Evolutionary conservation across 1,140 invertebrate genomes (phyloP), one percentile per base, ranked within the genome.

Genomic region (Ditylenchus dipsaci): DNA sequence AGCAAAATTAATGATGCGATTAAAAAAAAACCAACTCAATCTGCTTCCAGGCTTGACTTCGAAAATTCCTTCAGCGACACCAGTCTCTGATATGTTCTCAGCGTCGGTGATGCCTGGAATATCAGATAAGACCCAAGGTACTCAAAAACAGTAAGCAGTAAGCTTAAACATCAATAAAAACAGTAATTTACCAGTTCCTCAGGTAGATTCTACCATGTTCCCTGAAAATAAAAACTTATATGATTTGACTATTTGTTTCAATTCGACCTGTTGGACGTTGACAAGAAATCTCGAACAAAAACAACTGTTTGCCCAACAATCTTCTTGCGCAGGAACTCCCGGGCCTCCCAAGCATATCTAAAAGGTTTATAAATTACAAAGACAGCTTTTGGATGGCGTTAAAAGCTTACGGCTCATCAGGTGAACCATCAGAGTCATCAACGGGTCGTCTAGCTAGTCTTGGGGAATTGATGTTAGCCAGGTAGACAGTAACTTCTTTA

Each of bases 311-410:
- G 89, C 1, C 92, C 92, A 79, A 97, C 89, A 9, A 96, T 81
- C 82, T 92, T 93, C 79, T 93, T 92, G 29, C 94, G 87, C 30
- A 97, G 84, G 83, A 90, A 96, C 86, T 97, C 94, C 68, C 94
- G 87, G 0, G 93, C 91, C 84, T 97, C 93, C 92, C 93, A 97
- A 0, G 92, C 93, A 86, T 88, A 97, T 8, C 93, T 91, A 84
- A 87, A 58, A 29, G 76, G 57, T 66, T 63, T 58, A 67, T 45
- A 63, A n/a, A 26, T 13, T 26, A 15, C 23, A 43, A 13, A 63
- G 8, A 21, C n/a, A 49, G 26, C 57, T 61, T 3, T 19, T 61
- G n/a, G 26, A n/a, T 27, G 15, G 43, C 0, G 43, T 13, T 38
- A 30, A 15, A 17, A 72, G 66, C 68, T 7, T 26, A 53, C 33